Conservation (phyloP, 2,797 vertebrate species). For the Nannoperca australis region DNA sequence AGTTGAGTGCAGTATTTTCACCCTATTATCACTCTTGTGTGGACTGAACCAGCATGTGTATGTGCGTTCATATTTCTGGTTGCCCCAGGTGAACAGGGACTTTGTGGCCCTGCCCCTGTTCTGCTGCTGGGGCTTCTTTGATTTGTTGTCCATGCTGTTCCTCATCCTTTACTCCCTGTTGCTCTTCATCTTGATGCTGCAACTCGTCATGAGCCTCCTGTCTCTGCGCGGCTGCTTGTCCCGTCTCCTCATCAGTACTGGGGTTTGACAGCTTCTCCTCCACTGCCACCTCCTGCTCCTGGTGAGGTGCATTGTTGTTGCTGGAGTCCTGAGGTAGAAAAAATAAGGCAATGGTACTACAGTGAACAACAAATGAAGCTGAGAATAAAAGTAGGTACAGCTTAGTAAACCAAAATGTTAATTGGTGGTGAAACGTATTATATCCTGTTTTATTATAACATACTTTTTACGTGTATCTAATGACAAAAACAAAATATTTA, state of each 20-base stretch:
- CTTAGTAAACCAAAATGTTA: not conserved
- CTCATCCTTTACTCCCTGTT: slow-evolving; percentile 23
- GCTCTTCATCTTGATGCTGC: slow-evolving; percentile 30
- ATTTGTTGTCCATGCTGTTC: slow-evolving; percentile 54
- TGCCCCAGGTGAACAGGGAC: slow-evolving; percentile 75
- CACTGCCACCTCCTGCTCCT: slow-evolving; percentile 41
- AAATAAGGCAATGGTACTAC: slow-evolving; percentile 10
- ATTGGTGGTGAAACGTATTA: not conserved
- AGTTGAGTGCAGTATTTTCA: slow-evolving; percentile 4
- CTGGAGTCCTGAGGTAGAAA: slow-evolving; percentile 38
- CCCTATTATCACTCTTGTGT: slow-evolving; percentile 6
- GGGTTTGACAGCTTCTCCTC: slow-evolving; percentile 37
- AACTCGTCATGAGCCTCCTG: slow-evolving; percentile 30
- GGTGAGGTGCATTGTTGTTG: slow-evolving; percentile 39
- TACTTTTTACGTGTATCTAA: not conserved
- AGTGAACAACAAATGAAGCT: slow-evolving; percentile 3
- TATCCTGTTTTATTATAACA: not conserved
- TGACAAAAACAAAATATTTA: not conserved
- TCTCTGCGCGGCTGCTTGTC: slow-evolving; percentile 31
- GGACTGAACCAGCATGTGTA: slow-evolving; percentile 5
- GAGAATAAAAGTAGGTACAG: not conserved
- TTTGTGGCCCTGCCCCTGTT: slow-evolving; percentile 41
- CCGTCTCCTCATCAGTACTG: slow-evolving; percentile 1
- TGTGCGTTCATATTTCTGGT: slow-evolving; percentile 74
- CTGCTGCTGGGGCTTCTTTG: slow-evolving; percentile 46